These are phyloP conservation scores for Sarcophaga subvicina DNA, from an alignment of 2,888 invertebrate species.

Conservation along the genomic window DNA sequence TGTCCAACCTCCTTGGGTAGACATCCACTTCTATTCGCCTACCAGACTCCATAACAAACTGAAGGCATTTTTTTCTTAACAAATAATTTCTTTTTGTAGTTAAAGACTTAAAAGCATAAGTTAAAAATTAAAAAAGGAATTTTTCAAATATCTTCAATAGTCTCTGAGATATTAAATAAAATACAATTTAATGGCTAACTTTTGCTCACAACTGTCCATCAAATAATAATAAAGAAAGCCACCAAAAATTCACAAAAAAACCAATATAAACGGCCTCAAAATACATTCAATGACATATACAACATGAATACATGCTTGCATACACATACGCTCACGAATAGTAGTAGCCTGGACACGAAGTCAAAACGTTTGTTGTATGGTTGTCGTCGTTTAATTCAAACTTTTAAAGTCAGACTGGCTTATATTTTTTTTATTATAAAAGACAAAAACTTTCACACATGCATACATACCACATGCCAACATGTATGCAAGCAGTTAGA, in stretches of 20 bases:
- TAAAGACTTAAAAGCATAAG: no score
- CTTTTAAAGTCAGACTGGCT: slow-evolving; percentile 41
- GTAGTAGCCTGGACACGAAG: not conserved
- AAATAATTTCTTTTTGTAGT: no score
- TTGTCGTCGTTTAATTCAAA: slow-evolving; percentile 24
- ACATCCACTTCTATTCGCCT: no score
- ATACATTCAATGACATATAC: not conserved
- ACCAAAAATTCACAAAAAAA: not conserved
- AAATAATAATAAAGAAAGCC: not conserved
- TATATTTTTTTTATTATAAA: slow-evolving; percentile 1
- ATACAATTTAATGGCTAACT: not conserved
- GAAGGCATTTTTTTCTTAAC: no score
- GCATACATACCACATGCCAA: not conserved
- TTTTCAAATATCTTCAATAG: not conserved
- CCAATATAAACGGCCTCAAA: not conserved
- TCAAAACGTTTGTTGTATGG: not conserved
- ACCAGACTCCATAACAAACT: no score
- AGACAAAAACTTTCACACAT: slow-evolving; percentile 19
- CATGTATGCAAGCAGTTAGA: not conserved
- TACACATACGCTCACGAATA: not conserved
- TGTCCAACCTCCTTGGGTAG: no score
- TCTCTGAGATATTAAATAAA: not conserved
- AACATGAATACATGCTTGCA: not conserved
- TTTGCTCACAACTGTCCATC: not conserved
- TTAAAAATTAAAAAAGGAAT: no score